phyloP scores from a whole-genome alignment of 2,888 invertebrate species.

The Meteorus cinctellus region DNA sequence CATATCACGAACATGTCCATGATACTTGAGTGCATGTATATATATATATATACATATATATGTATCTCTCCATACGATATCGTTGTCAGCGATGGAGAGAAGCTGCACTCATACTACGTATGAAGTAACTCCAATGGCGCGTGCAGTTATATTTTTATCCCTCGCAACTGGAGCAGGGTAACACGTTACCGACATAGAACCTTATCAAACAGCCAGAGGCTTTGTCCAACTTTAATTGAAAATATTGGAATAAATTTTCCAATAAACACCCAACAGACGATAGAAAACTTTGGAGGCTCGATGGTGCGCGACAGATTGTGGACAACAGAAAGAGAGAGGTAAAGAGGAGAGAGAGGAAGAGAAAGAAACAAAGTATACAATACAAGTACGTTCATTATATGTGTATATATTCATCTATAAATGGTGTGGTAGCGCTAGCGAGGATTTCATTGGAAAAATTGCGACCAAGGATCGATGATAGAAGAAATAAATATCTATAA shows the following conservation, averaged over 20 bases:
- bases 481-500: neutral
- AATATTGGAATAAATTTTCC: conserved; percentile 73
- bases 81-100: conserved; percentile 7
- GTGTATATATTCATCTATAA: no score
- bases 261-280: conserved; percentile 59
- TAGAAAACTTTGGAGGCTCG: conserved; percentile 52
- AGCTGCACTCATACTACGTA: conserved; percentile 9
- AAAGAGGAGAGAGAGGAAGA: neutral
- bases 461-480: neutral
- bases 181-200: conserved; percentile 57
- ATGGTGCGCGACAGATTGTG: conserved; percentile 42
- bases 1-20: neutral
- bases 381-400: neutral
- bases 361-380: neutral
- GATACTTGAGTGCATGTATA: neutral
- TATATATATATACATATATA: neutral
- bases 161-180: conserved; percentile 65
- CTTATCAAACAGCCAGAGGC: conserved; percentile 63
- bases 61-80: neutral
- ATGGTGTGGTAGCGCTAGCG: neutral
- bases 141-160: conserved; percentile 66
- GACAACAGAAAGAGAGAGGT: conserved; percentile 15
- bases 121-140: conserved; percentile 59
- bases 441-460: neutral
- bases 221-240: conserved; percentile 73